phyloP scores from a whole-genome alignment of 2,113 vertebrate genomes.

The Daphoenositta chrysoptera region DNA sequence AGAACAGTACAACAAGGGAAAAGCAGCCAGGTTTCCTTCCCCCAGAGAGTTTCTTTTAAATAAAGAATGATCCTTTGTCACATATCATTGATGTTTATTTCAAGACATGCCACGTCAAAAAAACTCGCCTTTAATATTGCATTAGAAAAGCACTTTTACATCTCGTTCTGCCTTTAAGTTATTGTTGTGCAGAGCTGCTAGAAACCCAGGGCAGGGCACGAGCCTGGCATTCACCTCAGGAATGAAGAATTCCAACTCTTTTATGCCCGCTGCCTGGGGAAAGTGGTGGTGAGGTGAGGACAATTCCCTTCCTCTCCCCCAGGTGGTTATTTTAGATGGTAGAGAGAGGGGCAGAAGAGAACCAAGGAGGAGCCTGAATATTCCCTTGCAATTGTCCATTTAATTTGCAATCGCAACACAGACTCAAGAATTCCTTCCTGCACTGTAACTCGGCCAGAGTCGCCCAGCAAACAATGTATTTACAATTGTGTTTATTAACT shows the following conservation, averaged over 20 bases:
- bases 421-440: slow-evolving; percentile 53
- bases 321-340: slow-evolving; percentile 9
- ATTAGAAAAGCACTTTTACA: slow-evolving; percentile 78
- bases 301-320: not conserved
- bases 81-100: slow-evolving; percentile 78
- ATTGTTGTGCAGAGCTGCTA: slow-evolving; percentile 62
- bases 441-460: slow-evolving; percentile 51
- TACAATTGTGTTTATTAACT: slow-evolving; percentile 76
- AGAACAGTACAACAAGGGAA: slow-evolving; percentile 41
- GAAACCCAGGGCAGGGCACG: slow-evolving; percentile 44
- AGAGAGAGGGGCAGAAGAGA: slow-evolving; percentile 35
- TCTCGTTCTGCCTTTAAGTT: slow-evolving; percentile 63
- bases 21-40: slow-evolving; percentile 42
- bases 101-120: slow-evolving; percentile 78
- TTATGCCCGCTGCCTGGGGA: slow-evolving; percentile 34
- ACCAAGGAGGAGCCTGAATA: slow-evolving; percentile 19
- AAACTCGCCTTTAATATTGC: slow-evolving; percentile 71
- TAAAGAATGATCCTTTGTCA: slow-evolving; percentile 68
- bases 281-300: slow-evolving; percentile 42
- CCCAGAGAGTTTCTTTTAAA: slow-evolving; percentile 50
- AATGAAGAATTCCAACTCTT: slow-evolving; percentile 18
- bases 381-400: slow-evolving; percentile 20
- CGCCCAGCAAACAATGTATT: slow-evolving; percentile 77
- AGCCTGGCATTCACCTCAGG: slow-evolving; percentile 24
- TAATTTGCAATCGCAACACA: slow-evolving; percentile 44